Percentiles rank a stretch among this genome's conserved stretches.
Conservation (phyloP, 2,113 vertebrate species). For the Cephalopterus ornatus region DNA sequence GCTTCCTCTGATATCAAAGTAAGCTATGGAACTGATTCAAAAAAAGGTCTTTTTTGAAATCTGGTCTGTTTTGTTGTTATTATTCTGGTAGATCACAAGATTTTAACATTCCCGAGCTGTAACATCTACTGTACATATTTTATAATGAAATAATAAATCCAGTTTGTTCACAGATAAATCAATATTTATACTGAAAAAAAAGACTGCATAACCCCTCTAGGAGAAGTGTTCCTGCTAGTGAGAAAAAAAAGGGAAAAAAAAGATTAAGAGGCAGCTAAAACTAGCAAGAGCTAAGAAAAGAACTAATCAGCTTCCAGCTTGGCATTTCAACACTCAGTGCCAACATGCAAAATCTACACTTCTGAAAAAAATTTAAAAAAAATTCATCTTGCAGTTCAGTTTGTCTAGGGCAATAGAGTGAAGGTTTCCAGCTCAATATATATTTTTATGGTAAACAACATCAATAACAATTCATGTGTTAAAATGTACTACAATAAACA, state of each 20-base stretch:
- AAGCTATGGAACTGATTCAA: background rate
- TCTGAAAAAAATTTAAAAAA: background rate
- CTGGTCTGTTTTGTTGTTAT: background rate
- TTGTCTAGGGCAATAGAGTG: background rate
- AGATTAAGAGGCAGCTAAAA: background rate
- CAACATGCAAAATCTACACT: background rate
- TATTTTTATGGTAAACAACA: background rate
- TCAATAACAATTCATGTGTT: background rate
- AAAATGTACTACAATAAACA: background rate
- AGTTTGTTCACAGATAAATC: background rate
- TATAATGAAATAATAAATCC: background rate
- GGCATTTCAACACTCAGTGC: background rate
- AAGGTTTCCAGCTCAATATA: background rate
- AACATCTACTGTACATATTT: background rate
- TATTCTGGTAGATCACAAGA: background rate
- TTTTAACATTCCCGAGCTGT: background rate
- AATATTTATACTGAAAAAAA: background rate
- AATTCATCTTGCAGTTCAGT: background rate
- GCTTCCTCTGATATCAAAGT: background rate
- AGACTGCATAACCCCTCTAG: background rate
- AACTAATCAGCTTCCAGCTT: background rate
- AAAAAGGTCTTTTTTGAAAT: background rate
- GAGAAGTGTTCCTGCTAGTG: background rate
- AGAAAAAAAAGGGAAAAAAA: rapidly evolving
- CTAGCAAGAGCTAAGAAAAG: slow-evolving; percentile 24